Evolutionary conservation across 35 echinoderm and acorn worm genomes (phyloP), one percentile per base, ranked within the genome.

Genomic region (Acanthaster planci): DNA sequence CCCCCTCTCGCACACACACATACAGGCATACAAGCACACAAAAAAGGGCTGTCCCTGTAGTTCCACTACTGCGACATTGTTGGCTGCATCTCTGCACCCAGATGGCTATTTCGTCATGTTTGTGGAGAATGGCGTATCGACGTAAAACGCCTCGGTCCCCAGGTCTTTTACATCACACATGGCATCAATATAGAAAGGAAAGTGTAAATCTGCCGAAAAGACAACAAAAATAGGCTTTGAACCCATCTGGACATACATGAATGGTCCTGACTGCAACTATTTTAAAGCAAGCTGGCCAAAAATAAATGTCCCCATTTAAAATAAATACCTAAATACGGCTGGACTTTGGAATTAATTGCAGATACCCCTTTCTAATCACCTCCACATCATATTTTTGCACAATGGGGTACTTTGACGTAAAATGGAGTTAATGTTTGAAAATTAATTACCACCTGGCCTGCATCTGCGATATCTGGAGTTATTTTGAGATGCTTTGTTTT

Each of bases 141-240:
- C 64, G 64, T 72, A 72, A 72, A 14, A 72, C 64, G 34, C 34
- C 26, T 14, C 34, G 23, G 64, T 12, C 26, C 64, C 64, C 64
- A 72, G 64, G 64, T 72, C 64, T 72, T 72, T 26, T 72, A 31
- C 64, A 72, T 72, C 30, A 72, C 64, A 72, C 64, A 72, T 26
- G 34, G 64, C 64, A 72, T 29, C 4, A 12, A 47, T 47, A 47
- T 47, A 47, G 42, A 47, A 47, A 47, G 4, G 42, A 47, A 47
- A 47, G 42, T 12, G 12, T 12, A 12, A 12, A 47, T 47, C 42
- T 6, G 42, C 42, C 42, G 12, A 47, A 47, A 47, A 47, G 42
- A 47, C 42, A 47, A 47, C 42, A 47, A 47, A 47, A 47, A 47
- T 47, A 47, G 42, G 42, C 42, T 47, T 47, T 47, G 42, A 47